phyloP scores from a whole-genome alignment of 2,888 invertebrate species.

The Apoda limacodes region DNA sequence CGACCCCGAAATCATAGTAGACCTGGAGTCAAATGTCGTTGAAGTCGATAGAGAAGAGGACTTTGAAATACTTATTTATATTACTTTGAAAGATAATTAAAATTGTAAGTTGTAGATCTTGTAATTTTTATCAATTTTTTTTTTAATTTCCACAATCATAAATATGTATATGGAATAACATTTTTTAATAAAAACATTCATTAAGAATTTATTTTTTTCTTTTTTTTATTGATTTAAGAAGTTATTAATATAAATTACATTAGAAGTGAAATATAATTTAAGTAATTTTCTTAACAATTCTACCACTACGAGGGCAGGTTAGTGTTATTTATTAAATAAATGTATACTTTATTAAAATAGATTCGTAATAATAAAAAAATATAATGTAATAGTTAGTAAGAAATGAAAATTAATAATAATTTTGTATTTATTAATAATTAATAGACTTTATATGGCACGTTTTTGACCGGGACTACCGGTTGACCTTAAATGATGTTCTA shows the following conservation, averaged over 20 bases:
- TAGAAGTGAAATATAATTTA: not conserved
- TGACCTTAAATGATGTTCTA: not conserved
- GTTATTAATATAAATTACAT: not conserved
- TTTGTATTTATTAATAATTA: too few relatives aligned
- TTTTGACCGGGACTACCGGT: not conserved
- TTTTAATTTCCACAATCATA: slow-evolving; percentile 4
- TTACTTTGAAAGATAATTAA: not conserved
- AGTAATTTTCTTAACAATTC: not conserved
- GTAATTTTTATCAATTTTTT: too few relatives aligned
- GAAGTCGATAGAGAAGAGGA: not conserved
- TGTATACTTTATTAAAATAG: too few relatives aligned
- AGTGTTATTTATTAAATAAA: too few relatives aligned
- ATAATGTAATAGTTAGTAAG: too few relatives aligned
- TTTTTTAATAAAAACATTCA: slow-evolving; percentile 3
- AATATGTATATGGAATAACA: slow-evolving; percentile 5
- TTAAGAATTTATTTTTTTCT: slow-evolving; percentile 4
- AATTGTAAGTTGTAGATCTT: not conserved
- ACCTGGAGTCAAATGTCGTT: not conserved
- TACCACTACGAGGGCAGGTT: not conserved
- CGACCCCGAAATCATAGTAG: not conserved
- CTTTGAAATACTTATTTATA: not conserved
- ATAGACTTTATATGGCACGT: not conserved
- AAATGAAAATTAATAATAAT: not conserved
- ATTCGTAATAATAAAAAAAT: too few relatives aligned
- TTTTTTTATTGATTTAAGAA: not conserved